Evolutionary conservation across 1,140 invertebrate genomes (phyloP), one percentile per base, ranked within the genome.

Genomic region (Manduca sexta): DNA sequence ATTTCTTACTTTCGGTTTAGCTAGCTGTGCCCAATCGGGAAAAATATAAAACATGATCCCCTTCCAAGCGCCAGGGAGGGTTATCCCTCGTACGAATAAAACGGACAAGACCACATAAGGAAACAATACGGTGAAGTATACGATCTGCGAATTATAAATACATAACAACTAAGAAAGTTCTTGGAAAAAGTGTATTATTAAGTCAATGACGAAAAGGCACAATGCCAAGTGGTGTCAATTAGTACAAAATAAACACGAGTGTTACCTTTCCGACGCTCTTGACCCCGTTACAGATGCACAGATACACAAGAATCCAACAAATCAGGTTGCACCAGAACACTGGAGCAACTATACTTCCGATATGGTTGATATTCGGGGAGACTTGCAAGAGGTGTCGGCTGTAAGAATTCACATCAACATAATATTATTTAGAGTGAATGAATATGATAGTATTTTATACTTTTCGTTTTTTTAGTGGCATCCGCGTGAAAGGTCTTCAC

Each of bases 41-140:
- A 90, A 89, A 16, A 97, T 88, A 66, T 95, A 98, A 84, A 93
- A 96, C 14, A 88, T 75, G 52, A 97, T 92, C 14, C 95, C 95
- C 45, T 91, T 85, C 41, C 88, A 84, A 11, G 94, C 92, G 13
- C 95, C 95, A 0, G 92, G 91, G 39, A 97, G 84, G 0, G 94
- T 95, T 8, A 94, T 75, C 4, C 93, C 93, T 33, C 93, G 87
- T 37, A 93, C 70, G 46, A 96, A 89, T 10, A 95, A 80, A 10
- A 92, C 77, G 14, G 91, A 88, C 1, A 97, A 84, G 26, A 97
- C 91, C 10, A 96, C 57, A 76, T 96, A 96, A 0, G 95, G 95
- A 78, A 96, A 96, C 14, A 93, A 87, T 0, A 94, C 94, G 1
- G 94, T 94, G 69, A 95, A 95, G 70, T 95, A 96, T 5, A 94